Evolutionary conservation across 2,888 invertebrate genomes (phyloP), one percentile per base, ranked within the genome.

Genomic region (Teleogryllus oceanicus): DNA sequence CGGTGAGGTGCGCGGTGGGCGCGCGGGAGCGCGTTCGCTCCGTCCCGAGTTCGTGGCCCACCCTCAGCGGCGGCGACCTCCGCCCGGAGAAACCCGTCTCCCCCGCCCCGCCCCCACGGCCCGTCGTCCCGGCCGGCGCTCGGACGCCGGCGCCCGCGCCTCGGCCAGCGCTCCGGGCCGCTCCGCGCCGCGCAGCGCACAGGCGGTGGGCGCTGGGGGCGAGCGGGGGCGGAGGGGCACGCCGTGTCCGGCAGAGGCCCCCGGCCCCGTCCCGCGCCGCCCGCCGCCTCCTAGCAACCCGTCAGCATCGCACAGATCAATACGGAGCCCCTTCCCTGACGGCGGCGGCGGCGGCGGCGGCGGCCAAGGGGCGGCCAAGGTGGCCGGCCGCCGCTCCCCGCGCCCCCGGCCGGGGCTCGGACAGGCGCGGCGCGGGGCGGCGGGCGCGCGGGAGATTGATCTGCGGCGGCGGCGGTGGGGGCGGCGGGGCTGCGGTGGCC

Each of bases 231-330:
- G 62, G 16, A 2, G 62, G 62, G 62, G 62, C 62, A 62, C 62
- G 62, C n/a, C 62, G 62, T 62, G 62, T 62, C 62, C 62, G 62
- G 62, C 62, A 62, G n/a, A 13, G 62, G 13, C 62, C 62, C 62
- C 16, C 62, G n/a, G n/a, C 37, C 62, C 62, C 62, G 62, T n/a
- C 37, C 37, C 37, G 37, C 62, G 62, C 62, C n/a, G 62, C 62
- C 62, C 62, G 62, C 62, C 62, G 62, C 16, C 62, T 62, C 62
- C 62, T 62, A 62, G 62, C 62, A 62, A 62, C 62, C 62, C 62
- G 62, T 62, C 62, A 62, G 62, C 62, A 62, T 62, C 62, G 62
- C 62, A 13, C 62, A 62, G 62, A 62, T 62, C 62, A 62, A 62
- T 62, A 62, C 62, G 13, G 62, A 62, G 16, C 16, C 62, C 62